These are phyloP conservation scores for Spisula subtruncata DNA, from an alignment of 2,888 invertebrate species.

Conservation along the genomic window DNA sequence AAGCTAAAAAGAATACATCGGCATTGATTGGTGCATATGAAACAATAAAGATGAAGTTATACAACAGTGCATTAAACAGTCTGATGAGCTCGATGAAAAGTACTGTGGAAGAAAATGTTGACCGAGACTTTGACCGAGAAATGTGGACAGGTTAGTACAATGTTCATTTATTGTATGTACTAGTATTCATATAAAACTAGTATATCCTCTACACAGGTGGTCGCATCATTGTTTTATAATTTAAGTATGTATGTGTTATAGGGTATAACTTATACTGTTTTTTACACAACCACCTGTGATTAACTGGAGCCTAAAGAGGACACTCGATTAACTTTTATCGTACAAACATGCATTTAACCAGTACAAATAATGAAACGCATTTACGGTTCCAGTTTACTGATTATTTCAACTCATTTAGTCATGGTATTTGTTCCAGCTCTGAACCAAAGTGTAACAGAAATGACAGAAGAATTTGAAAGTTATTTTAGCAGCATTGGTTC, in stretches of 20 bases:
- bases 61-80: constrained; percentile 19
- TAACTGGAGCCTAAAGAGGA: too few species aligned
- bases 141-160: constrained; percentile 11
- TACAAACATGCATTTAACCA: neutral
- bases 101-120: constrained; percentile 4
- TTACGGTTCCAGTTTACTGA: neutral
- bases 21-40: neutral
- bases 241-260: too few species aligned
- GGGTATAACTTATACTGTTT: too few species aligned
- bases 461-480: neutral
- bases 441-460: neutral
- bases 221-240: too few species aligned
- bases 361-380: too few species aligned
- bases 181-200: neutral
- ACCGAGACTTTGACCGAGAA: neutral
- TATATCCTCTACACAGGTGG: too few species aligned
- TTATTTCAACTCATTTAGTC: neutral
- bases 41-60: neutral
- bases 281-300: too few species aligned
- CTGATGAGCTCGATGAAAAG: neutral
- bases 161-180: neutral
- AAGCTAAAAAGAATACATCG: neutral
- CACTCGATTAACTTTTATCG: too few species aligned
- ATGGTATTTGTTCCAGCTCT: neutral
- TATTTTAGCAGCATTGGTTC: neutral